A percentile compares a stretch with the other conserved stretches of the same genome.
Conservation (phyloP, 1,140 invertebrate genomes). For the Campoletis sonorensis region DNA sequence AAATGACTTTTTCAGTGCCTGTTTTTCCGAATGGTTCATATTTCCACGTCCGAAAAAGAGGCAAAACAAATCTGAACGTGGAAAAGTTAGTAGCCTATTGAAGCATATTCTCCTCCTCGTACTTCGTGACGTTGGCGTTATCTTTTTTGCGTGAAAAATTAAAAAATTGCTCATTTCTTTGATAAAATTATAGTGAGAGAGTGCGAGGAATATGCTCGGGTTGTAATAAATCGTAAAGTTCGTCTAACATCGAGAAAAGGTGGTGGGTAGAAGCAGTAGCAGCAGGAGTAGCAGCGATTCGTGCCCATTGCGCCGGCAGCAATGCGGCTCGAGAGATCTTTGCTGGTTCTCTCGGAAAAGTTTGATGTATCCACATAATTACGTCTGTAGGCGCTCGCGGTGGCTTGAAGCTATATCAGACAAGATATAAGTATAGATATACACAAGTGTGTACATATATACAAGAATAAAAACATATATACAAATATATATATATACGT, state of each 20-base stretch:
- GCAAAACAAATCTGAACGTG: no score
- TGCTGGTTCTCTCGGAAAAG: constrained; percentile 38
- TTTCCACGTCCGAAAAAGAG: no score
- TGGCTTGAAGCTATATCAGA: constrained; percentile 10
- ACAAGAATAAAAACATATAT: not conserved
- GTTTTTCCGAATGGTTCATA: no score
- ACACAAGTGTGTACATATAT: constrained; percentile 10
- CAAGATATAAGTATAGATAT: constrained; percentile 19
- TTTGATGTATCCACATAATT: constrained; percentile 52
- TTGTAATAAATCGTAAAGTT: constrained; percentile 51
- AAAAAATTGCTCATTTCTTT: constrained; percentile 10
- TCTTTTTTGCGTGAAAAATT: not conserved
- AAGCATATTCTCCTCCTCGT: not conserved
- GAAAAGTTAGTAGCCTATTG: not conserved
- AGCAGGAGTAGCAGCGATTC: constrained; percentile 12
- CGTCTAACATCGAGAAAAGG: constrained; percentile 28
- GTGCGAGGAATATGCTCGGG: constrained; percentile 17
- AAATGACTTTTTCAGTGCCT: no score
- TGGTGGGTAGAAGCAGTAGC: constrained; percentile 1
- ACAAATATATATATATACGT: not conserved
- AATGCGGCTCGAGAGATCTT: constrained; percentile 18
- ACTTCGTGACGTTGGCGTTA: not conserved
- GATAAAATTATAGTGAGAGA: constrained; percentile 7
- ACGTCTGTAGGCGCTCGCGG: constrained; percentile 23
- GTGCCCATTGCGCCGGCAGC: constrained; percentile 23